Evolutionary conservation across 2,113 vertebrate genomes (phyloP).

Genomic region (Pteropus alecto): DNA sequence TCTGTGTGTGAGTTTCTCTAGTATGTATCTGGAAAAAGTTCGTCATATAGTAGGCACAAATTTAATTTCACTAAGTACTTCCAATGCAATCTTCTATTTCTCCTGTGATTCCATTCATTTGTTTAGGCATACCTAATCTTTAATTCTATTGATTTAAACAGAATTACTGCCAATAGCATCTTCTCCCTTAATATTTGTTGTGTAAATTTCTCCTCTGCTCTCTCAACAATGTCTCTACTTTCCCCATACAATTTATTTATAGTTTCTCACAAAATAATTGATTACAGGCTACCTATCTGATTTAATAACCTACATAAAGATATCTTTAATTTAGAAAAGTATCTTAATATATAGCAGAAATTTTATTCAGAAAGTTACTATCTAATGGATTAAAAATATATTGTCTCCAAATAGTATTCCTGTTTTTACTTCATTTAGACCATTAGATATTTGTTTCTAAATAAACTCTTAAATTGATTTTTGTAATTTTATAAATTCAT

Average conservation of each 20-base stretch:
- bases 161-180: background rate
- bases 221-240: background rate
- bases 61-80: background rate
- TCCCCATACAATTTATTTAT: background rate
- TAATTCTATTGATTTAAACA: background rate
- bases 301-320: background rate
- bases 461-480: background rate
- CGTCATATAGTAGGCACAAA: background rate
- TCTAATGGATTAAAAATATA: background rate
- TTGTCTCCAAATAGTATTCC: background rate
- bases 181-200: background rate
- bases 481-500: background rate
- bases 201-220: background rate
- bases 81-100: background rate
- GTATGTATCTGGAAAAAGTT: background rate
- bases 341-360: background rate
- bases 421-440: background rate
- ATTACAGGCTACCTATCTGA: background rate
- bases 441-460: background rate
- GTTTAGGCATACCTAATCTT: background rate
- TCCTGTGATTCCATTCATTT: background rate
- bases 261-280: background rate
- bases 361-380: background rate
- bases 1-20: background rate
- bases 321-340: background rate